Percentiles rank a stretch among this genome's conserved stretches.
phyloP scores from a whole-genome alignment of 1,140 invertebrate genomes.

The Habropoda laboriosa region DNA sequence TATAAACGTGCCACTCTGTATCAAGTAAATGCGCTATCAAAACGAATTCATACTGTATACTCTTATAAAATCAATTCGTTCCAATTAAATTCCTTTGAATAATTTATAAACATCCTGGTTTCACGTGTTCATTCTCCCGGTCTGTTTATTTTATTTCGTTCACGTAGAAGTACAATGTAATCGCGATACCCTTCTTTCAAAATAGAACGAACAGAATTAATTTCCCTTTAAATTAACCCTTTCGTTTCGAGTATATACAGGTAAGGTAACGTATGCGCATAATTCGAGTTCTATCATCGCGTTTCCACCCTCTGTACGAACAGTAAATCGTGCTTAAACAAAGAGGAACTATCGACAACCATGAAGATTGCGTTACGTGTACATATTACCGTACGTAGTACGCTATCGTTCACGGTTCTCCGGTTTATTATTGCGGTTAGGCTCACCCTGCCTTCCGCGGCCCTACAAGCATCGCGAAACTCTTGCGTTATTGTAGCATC shows the following conservation, averaged over 20 bases:
- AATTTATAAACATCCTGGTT: neutral
- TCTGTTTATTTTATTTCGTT: too few species aligned
- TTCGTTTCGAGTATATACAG: neutral
- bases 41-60: neutral
- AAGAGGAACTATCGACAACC: constrained; percentile 12
- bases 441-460: constrained; percentile 39
- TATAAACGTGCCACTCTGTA: constrained; percentile 11
- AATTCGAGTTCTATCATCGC: neutral
- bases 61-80: neutral
- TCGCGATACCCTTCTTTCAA: too few species aligned
- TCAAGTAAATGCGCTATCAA: neutral
- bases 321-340: neutral
- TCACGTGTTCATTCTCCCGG: neutral
- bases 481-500: constrained; percentile 49
- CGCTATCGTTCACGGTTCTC: constrained; percentile 32
- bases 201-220: too few species aligned
- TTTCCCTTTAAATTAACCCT: too few species aligned
- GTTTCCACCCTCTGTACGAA: neutral
- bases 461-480: constrained; percentile 32
- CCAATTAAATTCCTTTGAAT: neutral
- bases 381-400: constrained; percentile 12
- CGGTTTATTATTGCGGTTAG: constrained; percentile 50
- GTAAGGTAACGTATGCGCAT: neutral
- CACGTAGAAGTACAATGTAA: neutral
- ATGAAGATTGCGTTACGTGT: constrained; percentile 14